These are phyloP conservation scores for Taenioides sp. DNA, from an alignment of 2,797 vertebrate species.

Conservation along the genomic window DNA sequence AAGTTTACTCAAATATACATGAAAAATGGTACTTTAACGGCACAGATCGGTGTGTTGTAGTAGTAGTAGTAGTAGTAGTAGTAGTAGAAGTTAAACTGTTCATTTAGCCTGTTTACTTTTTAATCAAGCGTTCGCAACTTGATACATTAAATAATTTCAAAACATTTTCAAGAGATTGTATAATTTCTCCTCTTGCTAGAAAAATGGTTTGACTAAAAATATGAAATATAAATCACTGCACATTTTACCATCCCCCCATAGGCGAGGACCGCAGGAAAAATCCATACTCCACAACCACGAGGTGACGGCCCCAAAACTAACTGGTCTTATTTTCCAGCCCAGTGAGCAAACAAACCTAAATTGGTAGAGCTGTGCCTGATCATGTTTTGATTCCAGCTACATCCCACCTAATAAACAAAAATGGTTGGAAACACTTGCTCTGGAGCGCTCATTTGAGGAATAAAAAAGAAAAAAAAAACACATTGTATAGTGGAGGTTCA, in stretches of 20 bases:
- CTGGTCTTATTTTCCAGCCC: slow-evolving; percentile 40
- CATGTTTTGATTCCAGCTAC: slow-evolving; percentile 32
- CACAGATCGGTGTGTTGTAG: no score
- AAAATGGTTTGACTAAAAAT: neutral
- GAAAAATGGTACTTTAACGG: no score
- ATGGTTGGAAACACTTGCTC: slow-evolving; percentile 18
- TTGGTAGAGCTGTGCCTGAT: slow-evolving; percentile 26
- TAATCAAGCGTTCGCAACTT: neutral
- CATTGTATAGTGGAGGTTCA: neutral
- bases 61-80: no score
- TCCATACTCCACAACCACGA: slow-evolving; percentile 18
- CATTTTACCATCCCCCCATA: slow-evolving; percentile 11
- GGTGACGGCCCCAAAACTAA: slow-evolving; percentile 20
- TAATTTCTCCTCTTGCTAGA: neutral
- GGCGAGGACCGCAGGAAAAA: neutral
- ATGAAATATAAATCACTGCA: slow-evolving; percentile 1
- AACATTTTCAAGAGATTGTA: neutral
- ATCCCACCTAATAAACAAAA: slow-evolving; percentile 38
- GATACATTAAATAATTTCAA: neutral
- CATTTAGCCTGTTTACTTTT: neutral
- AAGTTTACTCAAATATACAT: no score
- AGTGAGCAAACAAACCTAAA: slow-evolving; percentile 33
- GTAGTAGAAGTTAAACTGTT: neutral
- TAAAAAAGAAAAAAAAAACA: slow-evolving; percentile 11
- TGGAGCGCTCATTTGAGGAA: slow-evolving; percentile 8